Evolutionary conservation across 2,888 invertebrate species (phyloP), one percentile per base, ranked within the genome.

Genomic region (Catotricha subobsoleta): DNA sequence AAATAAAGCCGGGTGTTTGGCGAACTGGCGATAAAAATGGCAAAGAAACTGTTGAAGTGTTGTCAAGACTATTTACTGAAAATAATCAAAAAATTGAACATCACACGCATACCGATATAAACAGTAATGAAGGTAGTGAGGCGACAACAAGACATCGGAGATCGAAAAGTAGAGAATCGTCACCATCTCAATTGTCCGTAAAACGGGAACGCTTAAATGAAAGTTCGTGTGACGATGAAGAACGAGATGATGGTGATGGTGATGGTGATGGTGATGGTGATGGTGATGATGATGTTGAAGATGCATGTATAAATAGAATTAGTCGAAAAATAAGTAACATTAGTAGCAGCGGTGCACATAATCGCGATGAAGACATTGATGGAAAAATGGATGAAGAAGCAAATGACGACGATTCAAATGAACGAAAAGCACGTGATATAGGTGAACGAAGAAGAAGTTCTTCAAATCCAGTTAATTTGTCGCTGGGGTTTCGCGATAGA

Each of bases 1-100:
- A 84, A 67, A 86, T 86, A 49, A 83, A 83, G 62, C 80, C 84
- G 47, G 83, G 83, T 53, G 74, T 78, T 53, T 78, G 78, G 77
- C 67, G 69, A 56, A 68, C 69, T 30, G 60, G 57, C 31, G 60
- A 61, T 57, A 47, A 44, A 34, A 37, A 39, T 16, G 27, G 36
- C 19, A 27, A 37, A 33, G 38, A 39, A 33, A 21, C 27, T 13
- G 31, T 38, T n/a, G 38, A 34, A 37, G 28, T 39, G 8, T 20
- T 38, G n/a, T 38, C 42, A 19, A 39, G 38, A 28, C 25, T 42
- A 37, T 40, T 31, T 30, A 30, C 40, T 12, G 39, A 40, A 10
- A 25, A 38, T 12, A 19, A 42, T 18, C 37, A 30, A 13, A 37
- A 33, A 37, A 25, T 36, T 15, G 36, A 36, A 8, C 19, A 30